These are phyloP conservation scores for Aldrovandia affinis DNA, from an alignment of 2,797 vertebrate species.

Conservation along the genomic window DNA sequence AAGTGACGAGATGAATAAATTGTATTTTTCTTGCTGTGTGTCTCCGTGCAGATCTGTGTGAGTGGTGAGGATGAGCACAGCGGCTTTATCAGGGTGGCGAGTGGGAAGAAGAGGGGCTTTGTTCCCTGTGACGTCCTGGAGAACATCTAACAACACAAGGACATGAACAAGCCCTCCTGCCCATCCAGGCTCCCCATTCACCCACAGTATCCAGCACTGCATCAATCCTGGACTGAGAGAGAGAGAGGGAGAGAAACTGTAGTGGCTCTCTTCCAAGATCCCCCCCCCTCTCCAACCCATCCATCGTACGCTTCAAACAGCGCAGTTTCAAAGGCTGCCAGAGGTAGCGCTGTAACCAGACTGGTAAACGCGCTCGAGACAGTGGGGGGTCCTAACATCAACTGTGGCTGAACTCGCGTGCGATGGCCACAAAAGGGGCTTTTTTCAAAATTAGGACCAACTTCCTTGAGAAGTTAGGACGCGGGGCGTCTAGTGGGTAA, in stretches of 20 bases:
- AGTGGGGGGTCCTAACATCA: neutral
- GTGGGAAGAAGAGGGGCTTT: slow-evolving; percentile 92
- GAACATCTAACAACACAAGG: slow-evolving; percentile 78
- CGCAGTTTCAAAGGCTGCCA: neutral
- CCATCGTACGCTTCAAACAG: neutral
- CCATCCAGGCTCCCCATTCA: neutral
- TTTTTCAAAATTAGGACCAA: neutral
- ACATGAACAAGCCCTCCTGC: neutral
- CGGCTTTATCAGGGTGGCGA: slow-evolving; percentile 89
- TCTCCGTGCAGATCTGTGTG: slow-evolving; percentile 49
- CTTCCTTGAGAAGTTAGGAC: neutral
- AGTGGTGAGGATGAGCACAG: slow-evolving; percentile 73
- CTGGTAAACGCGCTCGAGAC: neutral
- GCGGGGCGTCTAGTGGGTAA: neutral
- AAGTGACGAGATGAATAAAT: neutral
- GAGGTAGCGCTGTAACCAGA: neutral
- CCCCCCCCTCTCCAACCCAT: neutral
- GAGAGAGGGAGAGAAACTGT: slow-evolving; percentile 18
- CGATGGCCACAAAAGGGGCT: neutral
- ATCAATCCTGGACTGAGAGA: neutral
- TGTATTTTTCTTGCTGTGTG: neutral
- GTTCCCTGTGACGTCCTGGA: slow-evolving; percentile 89
- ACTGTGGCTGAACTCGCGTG: neutral
- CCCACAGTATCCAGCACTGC: neutral
- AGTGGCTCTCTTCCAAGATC: neutral